Evolutionary conservation across 2,797 vertebrate species (phyloP), one percentile per base, ranked within the genome.

Genomic region (Holocentrus rufus): DNA sequence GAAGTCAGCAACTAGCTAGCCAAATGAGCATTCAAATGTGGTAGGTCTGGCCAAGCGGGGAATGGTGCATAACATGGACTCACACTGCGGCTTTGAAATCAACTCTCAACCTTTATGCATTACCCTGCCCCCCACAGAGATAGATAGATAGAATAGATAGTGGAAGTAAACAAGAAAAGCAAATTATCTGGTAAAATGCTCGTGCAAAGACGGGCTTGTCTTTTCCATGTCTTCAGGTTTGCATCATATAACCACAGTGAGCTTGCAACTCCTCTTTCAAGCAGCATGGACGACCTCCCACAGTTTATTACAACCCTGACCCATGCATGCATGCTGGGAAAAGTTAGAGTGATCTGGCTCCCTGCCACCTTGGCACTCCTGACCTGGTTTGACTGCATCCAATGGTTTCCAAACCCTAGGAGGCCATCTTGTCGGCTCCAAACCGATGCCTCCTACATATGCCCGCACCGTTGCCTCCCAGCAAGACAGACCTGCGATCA

Each of bases 1-100:
- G 71, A 61, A 81, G 74, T 87, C 84, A 79, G 82, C 79, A 80
- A 59, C 39, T 31, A 27, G 46, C 54, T 8, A 7, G 31, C 47
- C 64, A 63, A 74, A 63, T 68, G 10, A 72, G 50, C 22, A 56
- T 34, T 70, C 22, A 56, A 6, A 65, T 34, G 53, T 59, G 72
- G 11, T 14, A 44, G 11, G 39, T 44, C 39, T 44, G 39, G 39
- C 39, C 9, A 10, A 20, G 39, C 59, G n/a, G 59, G 4, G 46
- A 44, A 58, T 11, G n/a, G 36, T 10, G 36, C 36, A 39, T 39
- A 39, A 6, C 6, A 14, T 44, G 39, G 39, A 14, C 11, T 44
- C 14, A 14, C 11, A 15, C 11, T 44, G 39, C 13, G 13, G 39
- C 39, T 44, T 4, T 44, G 39, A 44, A 44, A 14, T 44, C 39